Conservation (phyloP, 30 jellyfish, hydroid and myxozoan species). For the Rhopilema esculentum region DNA sequence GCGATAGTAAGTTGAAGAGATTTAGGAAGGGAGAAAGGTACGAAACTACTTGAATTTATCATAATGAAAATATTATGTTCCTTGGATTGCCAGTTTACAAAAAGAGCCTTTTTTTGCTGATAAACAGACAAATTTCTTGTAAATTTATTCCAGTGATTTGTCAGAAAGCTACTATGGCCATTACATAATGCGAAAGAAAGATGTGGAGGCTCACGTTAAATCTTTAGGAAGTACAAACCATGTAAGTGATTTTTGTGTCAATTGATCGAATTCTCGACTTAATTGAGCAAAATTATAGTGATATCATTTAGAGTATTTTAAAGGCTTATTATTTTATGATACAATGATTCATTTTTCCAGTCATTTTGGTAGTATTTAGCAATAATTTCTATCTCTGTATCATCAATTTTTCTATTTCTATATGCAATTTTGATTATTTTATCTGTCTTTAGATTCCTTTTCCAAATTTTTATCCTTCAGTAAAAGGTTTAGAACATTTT, state of each 20-base stretch:
- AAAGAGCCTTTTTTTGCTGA: background rate
- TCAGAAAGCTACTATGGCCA: background rate
- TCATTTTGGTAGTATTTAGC: background rate
- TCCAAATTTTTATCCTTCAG: background rate
- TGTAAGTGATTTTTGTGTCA: background rate
- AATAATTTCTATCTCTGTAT: background rate
- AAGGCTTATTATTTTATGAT: background rate
- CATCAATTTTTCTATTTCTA: background rate
- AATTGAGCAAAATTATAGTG: background rate
- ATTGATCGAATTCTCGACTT: background rate
- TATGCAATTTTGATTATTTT: background rate
- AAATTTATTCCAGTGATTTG: background rate
- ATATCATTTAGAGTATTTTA: background rate
- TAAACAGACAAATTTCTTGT: background rate
- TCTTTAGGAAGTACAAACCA: background rate
- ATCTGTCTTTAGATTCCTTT: background rate
- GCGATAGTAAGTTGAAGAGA: conserved; percentile 52
- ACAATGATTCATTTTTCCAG: background rate
- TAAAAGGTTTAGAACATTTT: background rate
- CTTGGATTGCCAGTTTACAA: background rate
- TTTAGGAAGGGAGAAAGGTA: conserved; percentile 46
- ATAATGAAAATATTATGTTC: background rate
- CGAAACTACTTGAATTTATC: background rate
- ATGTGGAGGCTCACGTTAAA: background rate
- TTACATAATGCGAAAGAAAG: background rate